These are phyloP conservation scores for Sminthurides bifidus DNA, from an alignment of 1,140 invertebrate species.

Conservation along the genomic window DNA sequence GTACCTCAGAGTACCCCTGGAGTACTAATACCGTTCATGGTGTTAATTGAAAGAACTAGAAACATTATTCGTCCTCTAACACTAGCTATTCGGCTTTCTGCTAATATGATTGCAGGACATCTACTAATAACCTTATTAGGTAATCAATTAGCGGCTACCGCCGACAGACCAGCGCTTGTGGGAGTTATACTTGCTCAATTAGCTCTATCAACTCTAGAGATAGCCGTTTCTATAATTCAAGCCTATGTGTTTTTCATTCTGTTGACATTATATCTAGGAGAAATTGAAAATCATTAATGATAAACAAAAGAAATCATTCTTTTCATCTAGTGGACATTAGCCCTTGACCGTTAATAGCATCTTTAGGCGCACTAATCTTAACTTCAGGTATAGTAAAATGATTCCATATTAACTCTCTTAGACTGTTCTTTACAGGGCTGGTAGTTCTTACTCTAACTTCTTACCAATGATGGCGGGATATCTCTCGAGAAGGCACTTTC, in stretches of 20 bases:
- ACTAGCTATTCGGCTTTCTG: slow-evolving; percentile 49
- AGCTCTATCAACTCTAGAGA: slow-evolving; percentile 42
- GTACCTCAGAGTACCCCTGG: slow-evolving; percentile 47
- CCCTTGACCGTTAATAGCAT: slow-evolving; percentile 42
- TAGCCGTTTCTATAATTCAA: slow-evolving; percentile 44
- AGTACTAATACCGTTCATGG: slow-evolving; percentile 41
- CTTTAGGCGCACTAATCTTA: slow-evolving; percentile 38
- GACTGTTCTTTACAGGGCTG: slow-evolving; percentile 39
- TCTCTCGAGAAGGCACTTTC: slow-evolving; percentile 38
- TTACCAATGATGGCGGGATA: slow-evolving; percentile 51
- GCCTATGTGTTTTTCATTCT: slow-evolving; percentile 44
- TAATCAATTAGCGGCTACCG: slow-evolving; percentile 35
- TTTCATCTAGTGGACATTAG: slow-evolving; percentile 37
- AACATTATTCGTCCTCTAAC: slow-evolving; percentile 48
- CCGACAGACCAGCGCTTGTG: slow-evolving; percentile 33
- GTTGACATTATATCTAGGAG: slow-evolving; percentile 42
- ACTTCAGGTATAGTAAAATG: slow-evolving; percentile 40
- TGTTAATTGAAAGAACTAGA: slow-evolving; percentile 38
- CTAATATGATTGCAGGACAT: slow-evolving; percentile 57
- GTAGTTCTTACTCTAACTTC: slow-evolving; percentile 40
- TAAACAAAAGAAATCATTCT: slow-evolving; percentile 28
- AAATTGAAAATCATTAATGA: slow-evolving; percentile 36
- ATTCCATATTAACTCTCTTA: slow-evolving; percentile 40
- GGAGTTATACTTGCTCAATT: slow-evolving; percentile 40
- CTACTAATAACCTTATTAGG: slow-evolving; percentile 45